Percentiles rank a stretch among this genome's conserved stretches.
Conservation (phyloP, 2,888 invertebrate species). For the Prenolepis imparis region DNA sequence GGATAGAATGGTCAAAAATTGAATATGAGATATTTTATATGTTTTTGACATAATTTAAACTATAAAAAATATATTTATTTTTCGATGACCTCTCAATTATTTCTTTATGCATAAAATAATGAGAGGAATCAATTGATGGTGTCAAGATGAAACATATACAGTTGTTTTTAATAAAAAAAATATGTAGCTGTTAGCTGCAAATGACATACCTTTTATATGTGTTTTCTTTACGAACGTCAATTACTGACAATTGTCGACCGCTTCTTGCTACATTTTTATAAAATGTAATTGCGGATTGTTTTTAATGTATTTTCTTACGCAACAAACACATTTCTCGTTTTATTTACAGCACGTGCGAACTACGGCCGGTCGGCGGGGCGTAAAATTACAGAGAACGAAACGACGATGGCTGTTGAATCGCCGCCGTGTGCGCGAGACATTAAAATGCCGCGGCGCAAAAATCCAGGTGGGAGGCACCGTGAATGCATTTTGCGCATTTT, state of each 20-base stretch:
- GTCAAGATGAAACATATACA: too few species aligned
- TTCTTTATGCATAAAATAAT: too few species aligned
- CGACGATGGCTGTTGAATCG: constrained; percentile 64
- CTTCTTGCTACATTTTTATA: not conserved
- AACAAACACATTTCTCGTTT: constrained; percentile 38
- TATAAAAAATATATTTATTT: too few species aligned
- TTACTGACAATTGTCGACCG: not conserved
- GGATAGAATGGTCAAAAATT: too few species aligned
- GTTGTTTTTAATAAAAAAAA: too few species aligned
- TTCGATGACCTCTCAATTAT: too few species aligned
- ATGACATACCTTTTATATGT: too few species aligned
- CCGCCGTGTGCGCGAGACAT: constrained; percentile 29
- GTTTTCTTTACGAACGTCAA: not conserved
- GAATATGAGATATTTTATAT: too few species aligned
- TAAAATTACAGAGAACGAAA: constrained; percentile 65
- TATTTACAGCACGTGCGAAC: constrained; percentile 40
- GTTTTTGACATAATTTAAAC: too few species aligned
- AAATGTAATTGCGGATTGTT: not conserved
- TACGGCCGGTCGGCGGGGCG: constrained; percentile 49
- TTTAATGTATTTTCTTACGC: constrained; percentile 45
- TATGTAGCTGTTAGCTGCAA: too few species aligned
- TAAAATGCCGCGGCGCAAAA: constrained; percentile 42
- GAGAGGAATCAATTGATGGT: too few species aligned
- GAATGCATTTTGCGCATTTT: constrained; percentile 57
- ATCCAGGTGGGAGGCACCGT: constrained; percentile 47